Percentiles rank a stretch among this genome's conserved stretches.
These are phyloP conservation scores for Drosophila bocki DNA, from an alignment of 1,140 invertebrate genomes.

Conservation along the genomic window DNA sequence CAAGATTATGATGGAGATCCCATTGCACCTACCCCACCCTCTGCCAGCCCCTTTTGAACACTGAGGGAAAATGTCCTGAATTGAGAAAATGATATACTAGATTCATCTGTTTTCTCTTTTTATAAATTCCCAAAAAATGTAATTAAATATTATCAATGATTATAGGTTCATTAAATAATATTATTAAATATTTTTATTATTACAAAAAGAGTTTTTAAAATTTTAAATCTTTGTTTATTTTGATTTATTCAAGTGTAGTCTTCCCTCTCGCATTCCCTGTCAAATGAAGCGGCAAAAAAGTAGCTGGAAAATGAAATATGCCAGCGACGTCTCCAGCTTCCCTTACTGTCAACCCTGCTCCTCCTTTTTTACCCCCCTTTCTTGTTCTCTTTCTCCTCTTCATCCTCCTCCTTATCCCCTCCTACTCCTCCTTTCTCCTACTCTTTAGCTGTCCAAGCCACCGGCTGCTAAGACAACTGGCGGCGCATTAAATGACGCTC, in stretches of 20 bases:
- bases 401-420: background rate
- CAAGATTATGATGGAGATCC: conserved; percentile 74
- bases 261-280: conserved; percentile 46
- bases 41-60: background rate
- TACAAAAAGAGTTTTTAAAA: no score
- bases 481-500: conserved; percentile 83
- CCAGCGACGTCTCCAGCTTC: conserved; percentile 67
- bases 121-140: background rate
- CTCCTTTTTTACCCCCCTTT: background rate
- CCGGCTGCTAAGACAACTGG: conserved; percentile 73
- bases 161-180: no score
- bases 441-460: conserved; percentile 7
- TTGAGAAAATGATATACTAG: no score
- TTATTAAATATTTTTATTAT: no score
- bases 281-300: conserved; percentile 85
- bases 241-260: background rate
- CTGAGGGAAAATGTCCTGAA: background rate
- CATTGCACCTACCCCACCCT: conserved; percentile 6
- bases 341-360: conserved; percentile 15
- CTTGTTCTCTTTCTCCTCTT: background rate
- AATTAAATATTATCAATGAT: background rate
- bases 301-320: conserved; percentile 82
- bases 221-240: background rate
- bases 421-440: background rate
- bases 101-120: no score